Evolutionary conservation across 2,888 invertebrate species (phyloP).

Genomic region (Cantharis flavilabris): DNA sequence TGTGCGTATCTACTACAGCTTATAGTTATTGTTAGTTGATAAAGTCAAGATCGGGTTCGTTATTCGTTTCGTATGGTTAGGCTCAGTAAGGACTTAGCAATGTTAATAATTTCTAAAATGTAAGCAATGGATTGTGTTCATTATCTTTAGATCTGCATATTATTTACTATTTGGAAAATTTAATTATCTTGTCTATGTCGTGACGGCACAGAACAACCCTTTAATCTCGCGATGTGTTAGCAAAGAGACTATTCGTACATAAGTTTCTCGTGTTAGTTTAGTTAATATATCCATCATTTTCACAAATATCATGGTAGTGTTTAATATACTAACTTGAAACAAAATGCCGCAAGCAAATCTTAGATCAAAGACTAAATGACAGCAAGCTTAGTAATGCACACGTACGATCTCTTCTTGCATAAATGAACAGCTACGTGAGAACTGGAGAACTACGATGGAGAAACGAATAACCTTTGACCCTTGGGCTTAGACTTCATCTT

Average conservation of each 20-base stretch:
- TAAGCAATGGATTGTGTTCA: slow-evolving; percentile 15
- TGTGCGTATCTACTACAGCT: neutral
- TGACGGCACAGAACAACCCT: neutral
- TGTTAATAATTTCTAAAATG: slow-evolving; percentile 3
- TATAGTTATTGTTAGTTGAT: neutral
- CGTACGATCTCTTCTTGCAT: slow-evolving; percentile 18
- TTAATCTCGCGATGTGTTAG: neutral
- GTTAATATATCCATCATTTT: slow-evolving; percentile 25
- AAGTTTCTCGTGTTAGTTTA: neutral
- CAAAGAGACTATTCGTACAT: neutral
- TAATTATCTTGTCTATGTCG: slow-evolving; percentile 8
- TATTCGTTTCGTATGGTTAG: neutral
- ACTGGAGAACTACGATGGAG: slow-evolving; percentile 33
- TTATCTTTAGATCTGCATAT: slow-evolving; percentile 11
- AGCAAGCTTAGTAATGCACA: slow-evolving; percentile 12
- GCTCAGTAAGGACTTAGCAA: neutral
- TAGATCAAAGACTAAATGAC: slow-evolving; percentile 19
- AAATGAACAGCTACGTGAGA: slow-evolving; percentile 34
- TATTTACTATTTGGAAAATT: slow-evolving; percentile 12
- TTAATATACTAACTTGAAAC: slow-evolving; percentile 7
- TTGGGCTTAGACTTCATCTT: slow-evolving; percentile 16
- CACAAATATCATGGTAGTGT: slow-evolving; percentile 9
- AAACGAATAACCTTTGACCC: slow-evolving; percentile 28
- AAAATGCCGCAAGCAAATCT: slow-evolving; percentile 21
- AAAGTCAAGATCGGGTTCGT: neutral